These are phyloP conservation scores for Yponomeuta cagnagella DNA, from an alignment of 2,888 invertebrate species.

Conservation along the genomic window DNA sequence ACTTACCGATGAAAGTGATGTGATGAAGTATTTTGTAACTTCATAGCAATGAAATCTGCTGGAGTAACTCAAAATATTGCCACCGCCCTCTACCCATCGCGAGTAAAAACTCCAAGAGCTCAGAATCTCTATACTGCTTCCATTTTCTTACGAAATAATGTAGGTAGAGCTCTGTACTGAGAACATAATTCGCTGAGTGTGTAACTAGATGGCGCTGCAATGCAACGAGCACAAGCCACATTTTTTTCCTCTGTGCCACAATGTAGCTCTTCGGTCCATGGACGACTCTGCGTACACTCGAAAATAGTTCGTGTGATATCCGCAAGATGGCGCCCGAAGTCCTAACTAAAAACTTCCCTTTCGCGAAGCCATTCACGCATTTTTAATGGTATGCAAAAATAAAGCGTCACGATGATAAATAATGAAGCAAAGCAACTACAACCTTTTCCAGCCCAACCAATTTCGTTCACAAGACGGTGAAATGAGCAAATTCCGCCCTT, in stretches of 20 bases:
- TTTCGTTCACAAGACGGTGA: constrained; percentile 24
- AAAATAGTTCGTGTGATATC: not conserved
- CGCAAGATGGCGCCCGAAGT: not conserved
- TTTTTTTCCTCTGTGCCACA: not conserved
- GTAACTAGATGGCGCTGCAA: not conserved
- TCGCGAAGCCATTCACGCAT: not conserved
- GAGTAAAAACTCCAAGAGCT: not conserved
- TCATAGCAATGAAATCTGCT: not conserved
- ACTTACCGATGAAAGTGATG: no score
- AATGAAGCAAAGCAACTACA: not conserved
- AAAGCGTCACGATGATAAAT: not conserved
- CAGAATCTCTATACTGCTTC: not conserved
- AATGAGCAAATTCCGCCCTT: constrained; percentile 22
- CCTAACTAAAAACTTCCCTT: not conserved
- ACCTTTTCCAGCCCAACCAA: not conserved
- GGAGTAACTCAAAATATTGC: not conserved
- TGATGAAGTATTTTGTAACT: no score
- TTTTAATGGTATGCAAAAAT: not conserved
- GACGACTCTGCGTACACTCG: not conserved
- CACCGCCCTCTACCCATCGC: not conserved
- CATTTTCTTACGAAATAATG: not conserved
- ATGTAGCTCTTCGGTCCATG: not conserved
- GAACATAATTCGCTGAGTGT: not conserved
- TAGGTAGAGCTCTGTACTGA: not conserved
- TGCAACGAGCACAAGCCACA: not conserved